phyloP scores from a whole-genome alignment of 2,888 invertebrate species.

The Dyspetes luteomarginatus region DNA sequence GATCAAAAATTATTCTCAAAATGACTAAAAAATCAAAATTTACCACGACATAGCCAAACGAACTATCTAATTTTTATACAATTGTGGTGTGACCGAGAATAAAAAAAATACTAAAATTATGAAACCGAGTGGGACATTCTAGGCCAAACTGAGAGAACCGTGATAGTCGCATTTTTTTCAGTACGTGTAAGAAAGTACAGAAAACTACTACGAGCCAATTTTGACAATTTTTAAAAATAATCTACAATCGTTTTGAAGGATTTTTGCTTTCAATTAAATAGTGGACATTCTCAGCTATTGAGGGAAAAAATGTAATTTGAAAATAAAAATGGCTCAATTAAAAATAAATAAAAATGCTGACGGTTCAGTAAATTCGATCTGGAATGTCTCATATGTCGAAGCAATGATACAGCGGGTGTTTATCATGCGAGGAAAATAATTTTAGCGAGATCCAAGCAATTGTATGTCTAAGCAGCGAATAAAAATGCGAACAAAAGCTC shows the following conservation, averaged over 20 bases:
- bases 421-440: neutral
- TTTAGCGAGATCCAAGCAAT: slow-evolving; percentile 28
- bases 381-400: neutral
- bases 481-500: slow-evolving; percentile 2
- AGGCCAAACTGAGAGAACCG: no score
- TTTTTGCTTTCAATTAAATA: no score
- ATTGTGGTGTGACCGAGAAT: neutral
- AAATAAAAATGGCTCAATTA: no score
- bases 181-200: no score
- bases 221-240: no score
- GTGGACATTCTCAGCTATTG: no score
- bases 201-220: no score
- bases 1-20: neutral
- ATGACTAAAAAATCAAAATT: neutral
- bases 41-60: neutral
- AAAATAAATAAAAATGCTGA: no score
- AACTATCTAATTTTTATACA: neutral
- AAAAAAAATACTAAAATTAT: neutral
- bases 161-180: no score
- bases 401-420: slow-evolving; percentile 17
- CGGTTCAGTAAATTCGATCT: neutral
- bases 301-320: no score
- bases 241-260: no score
- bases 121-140: no score
- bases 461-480: slow-evolving; percentile 13